phyloP scores from a whole-genome alignment of 2,797 vertebrate species.

The Craterocephalus amniculus region DNA sequence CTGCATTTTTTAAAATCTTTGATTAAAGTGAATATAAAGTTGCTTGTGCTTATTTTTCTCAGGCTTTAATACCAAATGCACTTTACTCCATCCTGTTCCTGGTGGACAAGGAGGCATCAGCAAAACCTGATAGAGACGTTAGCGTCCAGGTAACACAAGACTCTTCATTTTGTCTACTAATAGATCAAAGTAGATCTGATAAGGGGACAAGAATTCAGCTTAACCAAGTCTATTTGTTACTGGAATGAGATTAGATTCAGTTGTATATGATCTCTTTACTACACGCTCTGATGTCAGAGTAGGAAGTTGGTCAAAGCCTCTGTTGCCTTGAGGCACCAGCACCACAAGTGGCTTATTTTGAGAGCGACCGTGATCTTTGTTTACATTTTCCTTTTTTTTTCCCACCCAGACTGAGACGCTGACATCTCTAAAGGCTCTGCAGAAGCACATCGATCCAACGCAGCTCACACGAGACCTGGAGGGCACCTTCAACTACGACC shows the following conservation, averaged over 20 bases:
- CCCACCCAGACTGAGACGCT: conserved; percentile 82
- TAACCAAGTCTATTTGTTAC: neutral
- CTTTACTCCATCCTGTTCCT: conserved; percentile 85
- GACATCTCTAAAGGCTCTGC: conserved; percentile 85
- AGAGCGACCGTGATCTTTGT: conserved; percentile 9
- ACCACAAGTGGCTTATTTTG: neutral
- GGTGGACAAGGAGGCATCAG: conserved; percentile 83
- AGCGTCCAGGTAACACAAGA: conserved; percentile 78
- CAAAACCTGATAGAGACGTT: conserved; percentile 82
- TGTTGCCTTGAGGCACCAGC: neutral
- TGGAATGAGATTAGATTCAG: neutral
- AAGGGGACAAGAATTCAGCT: neutral
- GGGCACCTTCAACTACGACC: conserved; percentile 86
- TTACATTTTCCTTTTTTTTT: conserved; percentile 23
- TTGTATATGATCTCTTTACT: neutral
- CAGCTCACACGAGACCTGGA: conserved; percentile 87
- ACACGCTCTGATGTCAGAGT: conserved; percentile 5
- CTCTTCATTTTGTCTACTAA: neutral
- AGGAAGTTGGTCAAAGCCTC: neutral
- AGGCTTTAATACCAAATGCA: conserved; percentile 83
- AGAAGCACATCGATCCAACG: conserved; percentile 84
- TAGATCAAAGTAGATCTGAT: neutral
- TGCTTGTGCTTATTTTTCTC: conserved; percentile 37
- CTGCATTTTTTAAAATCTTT: conserved; percentile 1
- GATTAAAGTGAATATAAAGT: conserved; percentile 14